A percentile compares a stretch with the other conserved stretches of the same genome.
Conservation (phyloP, 2,113 vertebrate species). For the Regulus satrapa region DNA sequence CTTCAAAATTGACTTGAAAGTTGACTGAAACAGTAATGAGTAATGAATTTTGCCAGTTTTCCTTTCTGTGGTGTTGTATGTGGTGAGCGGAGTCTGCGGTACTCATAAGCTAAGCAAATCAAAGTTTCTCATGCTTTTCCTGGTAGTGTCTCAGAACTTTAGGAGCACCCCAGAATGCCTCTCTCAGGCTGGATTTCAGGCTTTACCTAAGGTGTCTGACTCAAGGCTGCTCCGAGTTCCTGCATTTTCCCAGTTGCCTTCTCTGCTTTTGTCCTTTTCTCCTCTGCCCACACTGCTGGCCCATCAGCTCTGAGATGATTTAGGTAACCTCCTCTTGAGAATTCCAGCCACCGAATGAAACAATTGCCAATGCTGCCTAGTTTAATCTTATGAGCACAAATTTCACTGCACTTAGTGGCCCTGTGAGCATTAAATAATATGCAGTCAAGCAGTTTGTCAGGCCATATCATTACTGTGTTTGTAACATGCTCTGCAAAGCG, state of each 20-base stretch:
- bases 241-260: not conserved
- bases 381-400: not conserved
- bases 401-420: not conserved
- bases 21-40: not conserved
- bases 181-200: not conserved
- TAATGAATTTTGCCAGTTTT: not conserved
- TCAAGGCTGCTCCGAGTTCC: not conserved
- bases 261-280: not conserved
- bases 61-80: not conserved
- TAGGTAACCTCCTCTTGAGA: not conserved
- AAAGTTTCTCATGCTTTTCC: not conserved
- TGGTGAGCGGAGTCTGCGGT: not conserved
- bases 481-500: not conserved
- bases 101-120: not conserved
- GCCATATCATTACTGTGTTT: not conserved
- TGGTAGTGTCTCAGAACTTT: not conserved
- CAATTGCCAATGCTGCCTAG: not conserved
- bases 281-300: not conserved
- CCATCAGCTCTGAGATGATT: not conserved
- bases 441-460: not conserved
- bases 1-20: not conserved
- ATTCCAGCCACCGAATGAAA: not conserved
- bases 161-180: not conserved
- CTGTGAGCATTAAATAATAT: not conserved
- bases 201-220: rapidly evolving